Percentiles rank a stretch among this genome's conserved stretches.
phyloP scores from a whole-genome alignment of 2,113 vertebrate genomes.

The Rhinopomastus cyanomelas region DNA sequence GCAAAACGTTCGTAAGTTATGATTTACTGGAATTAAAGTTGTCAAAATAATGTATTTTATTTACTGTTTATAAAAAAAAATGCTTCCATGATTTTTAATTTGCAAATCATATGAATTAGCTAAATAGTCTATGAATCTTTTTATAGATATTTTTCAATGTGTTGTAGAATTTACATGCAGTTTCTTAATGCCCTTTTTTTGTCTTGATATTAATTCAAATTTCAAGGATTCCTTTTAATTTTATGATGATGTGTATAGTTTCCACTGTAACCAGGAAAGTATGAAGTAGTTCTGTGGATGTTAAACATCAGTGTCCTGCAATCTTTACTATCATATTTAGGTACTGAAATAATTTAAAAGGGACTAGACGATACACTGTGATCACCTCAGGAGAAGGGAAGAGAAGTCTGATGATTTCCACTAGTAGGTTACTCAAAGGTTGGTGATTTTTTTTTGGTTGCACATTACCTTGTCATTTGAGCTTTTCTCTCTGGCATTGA shows the following conservation, averaged over 20 bases:
- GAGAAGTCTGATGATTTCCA: neutral
- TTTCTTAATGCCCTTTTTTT: neutral
- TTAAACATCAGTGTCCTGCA: neutral
- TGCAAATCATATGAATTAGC: neutral
- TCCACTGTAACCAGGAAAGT: neutral
- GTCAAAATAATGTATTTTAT: neutral
- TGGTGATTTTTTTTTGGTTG: neutral
- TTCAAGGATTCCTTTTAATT: neutral
- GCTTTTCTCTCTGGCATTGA: neutral
- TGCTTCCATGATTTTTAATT: neutral
- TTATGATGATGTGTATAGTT: neutral
- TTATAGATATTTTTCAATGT: neutral
- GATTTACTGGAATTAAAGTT: neutral
- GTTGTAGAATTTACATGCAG: neutral
- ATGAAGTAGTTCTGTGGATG: neutral
- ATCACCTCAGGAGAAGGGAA: neutral
- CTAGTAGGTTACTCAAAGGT: neutral
- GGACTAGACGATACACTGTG: neutral
- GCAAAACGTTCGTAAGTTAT: neutral
- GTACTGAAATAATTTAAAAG: neutral
- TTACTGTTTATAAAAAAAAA: neutral
- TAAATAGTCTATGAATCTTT: neutral
- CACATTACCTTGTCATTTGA: neutral
- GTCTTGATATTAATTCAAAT: neutral
- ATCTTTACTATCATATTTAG: neutral